phyloP scores from a whole-genome alignment of 2,888 invertebrate species.

The Cistogaster globosa region DNA sequence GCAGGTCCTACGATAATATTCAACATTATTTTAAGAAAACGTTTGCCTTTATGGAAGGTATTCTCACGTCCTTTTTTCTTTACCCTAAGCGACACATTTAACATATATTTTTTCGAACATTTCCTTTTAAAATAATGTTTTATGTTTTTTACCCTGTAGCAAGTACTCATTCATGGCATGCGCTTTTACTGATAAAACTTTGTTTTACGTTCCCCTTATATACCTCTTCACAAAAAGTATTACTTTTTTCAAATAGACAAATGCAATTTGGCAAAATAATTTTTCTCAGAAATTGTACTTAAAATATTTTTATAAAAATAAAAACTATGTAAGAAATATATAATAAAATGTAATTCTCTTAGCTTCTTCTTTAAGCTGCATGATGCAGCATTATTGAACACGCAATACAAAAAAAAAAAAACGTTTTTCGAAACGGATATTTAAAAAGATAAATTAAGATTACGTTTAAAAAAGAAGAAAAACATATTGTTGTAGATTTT shows the following conservation, averaged over 20 bases:
- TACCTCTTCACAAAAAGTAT: background rate
- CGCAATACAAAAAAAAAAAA: conserved; percentile 14
- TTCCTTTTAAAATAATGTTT: conserved; percentile 6
- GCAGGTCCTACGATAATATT: too few relatives aligned
- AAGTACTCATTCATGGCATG: conserved; percentile 1
- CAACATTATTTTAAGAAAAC: too few relatives aligned
- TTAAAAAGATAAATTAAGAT: conserved; percentile 40
- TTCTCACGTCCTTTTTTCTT: background rate
- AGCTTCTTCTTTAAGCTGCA: too few relatives aligned
- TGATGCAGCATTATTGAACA: conserved; percentile 9
- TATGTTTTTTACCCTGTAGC: conserved; percentile 3
- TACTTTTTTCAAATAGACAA: background rate
- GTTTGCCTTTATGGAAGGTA: background rate
- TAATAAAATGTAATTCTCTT: too few relatives aligned
- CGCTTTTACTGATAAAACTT: background rate
- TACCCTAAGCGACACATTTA: background rate
- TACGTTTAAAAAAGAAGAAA: background rate
- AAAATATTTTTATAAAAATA: background rate
- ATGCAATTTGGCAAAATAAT: conserved; percentile 32
- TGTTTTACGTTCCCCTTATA: background rate
- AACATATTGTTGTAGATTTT: background rate
- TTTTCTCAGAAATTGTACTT: conserved; percentile 24
- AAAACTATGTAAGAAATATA: too few relatives aligned
- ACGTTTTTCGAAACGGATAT: conserved; percentile 31
- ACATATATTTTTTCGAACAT: background rate